These are phyloP conservation scores for Nylanderia fulva DNA, from an alignment of 1,140 invertebrate genomes.

Conservation along the genomic window DNA sequence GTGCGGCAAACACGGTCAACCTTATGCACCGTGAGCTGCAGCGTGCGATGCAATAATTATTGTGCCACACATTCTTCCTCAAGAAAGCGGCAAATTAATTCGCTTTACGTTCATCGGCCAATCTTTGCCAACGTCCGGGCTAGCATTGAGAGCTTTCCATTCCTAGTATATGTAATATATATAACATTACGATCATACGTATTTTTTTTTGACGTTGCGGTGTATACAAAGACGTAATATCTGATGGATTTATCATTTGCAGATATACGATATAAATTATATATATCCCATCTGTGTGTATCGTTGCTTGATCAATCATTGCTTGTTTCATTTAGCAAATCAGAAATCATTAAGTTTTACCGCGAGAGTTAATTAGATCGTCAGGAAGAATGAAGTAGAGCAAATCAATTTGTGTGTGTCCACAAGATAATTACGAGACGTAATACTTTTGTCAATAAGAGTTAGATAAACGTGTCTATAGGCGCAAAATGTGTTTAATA, in stretches of 20 bases:
- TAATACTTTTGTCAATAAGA: constrained; percentile 7
- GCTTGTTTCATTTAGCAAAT: neutral
- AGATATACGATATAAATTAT: constrained; percentile 14
- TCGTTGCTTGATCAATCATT: neutral
- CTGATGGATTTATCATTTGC: neutral
- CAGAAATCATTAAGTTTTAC: constrained; percentile 7
- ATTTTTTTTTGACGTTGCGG: constrained; percentile 23
- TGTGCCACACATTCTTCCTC: constrained; percentile 62
- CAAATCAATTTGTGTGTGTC: neutral
- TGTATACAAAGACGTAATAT: neutral
- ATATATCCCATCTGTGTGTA: neutral
- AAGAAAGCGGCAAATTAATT: constrained; percentile 71
- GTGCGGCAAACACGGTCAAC: constrained; percentile 32
- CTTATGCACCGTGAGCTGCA: neutral
- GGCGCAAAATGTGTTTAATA: neutral
- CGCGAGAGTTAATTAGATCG: constrained; percentile 3
- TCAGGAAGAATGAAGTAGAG: neutral
- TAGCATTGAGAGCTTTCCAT: constrained; percentile 14
- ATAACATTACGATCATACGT: neutral
- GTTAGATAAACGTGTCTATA: neutral
- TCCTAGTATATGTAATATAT: neutral
- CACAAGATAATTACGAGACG: neutral
- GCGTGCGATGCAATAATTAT: constrained; percentile 44
- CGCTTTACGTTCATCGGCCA: constrained; percentile 22
- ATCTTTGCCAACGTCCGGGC: constrained; percentile 57